Percentiles rank a stretch among this genome's conserved stretches.
phyloP scores from a whole-genome alignment of 2,888 invertebrate genomes.

The Perizoma affinitatum region DNA sequence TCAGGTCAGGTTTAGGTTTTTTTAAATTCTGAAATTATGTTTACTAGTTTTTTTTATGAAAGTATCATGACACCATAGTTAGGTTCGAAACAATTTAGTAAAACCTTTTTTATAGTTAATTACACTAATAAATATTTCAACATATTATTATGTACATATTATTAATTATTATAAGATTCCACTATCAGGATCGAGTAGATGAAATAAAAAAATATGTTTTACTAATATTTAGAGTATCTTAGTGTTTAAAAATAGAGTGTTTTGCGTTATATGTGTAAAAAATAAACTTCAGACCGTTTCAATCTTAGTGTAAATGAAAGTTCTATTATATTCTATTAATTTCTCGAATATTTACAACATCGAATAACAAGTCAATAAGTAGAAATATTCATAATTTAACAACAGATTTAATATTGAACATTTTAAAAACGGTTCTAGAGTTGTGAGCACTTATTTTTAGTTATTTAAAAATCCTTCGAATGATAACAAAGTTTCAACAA shows the following conservation, averaged over 20 bases:
- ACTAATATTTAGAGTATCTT: constrained; percentile 8
- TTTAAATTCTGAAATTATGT: too few relatives aligned
- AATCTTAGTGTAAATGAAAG: constrained; percentile 13
- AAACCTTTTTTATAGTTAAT: constrained; percentile 10
- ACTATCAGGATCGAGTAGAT: constrained; percentile 33
- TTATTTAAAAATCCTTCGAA: constrained; percentile 19
- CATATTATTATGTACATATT: constrained; percentile 69
- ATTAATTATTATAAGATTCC: constrained; percentile 45
- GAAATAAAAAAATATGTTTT: constrained; percentile 15
- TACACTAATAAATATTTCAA: constrained; percentile 59
- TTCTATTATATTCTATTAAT: constrained; percentile 29
- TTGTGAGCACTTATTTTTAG: constrained; percentile 41
- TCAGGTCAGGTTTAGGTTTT: background rate
- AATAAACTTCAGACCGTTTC: constrained; percentile 13
- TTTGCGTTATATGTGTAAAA: constrained; percentile 16
- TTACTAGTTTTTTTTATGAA: too few relatives aligned
- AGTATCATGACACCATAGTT: too few relatives aligned
- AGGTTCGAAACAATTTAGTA: constrained; percentile 7
- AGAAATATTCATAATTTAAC: constrained; percentile 48
- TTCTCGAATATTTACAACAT: constrained; percentile 40
- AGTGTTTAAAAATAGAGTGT: constrained; percentile 14
- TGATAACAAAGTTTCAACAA: constrained; percentile 24
- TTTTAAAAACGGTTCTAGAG: constrained; percentile 37
- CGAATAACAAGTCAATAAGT: constrained; percentile 52
- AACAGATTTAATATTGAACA: constrained; percentile 49